Evolutionary conservation across 1,140 invertebrate species (phyloP), one percentile per base, ranked within the genome.

Genomic region (Drosophila kepulauana): DNA sequence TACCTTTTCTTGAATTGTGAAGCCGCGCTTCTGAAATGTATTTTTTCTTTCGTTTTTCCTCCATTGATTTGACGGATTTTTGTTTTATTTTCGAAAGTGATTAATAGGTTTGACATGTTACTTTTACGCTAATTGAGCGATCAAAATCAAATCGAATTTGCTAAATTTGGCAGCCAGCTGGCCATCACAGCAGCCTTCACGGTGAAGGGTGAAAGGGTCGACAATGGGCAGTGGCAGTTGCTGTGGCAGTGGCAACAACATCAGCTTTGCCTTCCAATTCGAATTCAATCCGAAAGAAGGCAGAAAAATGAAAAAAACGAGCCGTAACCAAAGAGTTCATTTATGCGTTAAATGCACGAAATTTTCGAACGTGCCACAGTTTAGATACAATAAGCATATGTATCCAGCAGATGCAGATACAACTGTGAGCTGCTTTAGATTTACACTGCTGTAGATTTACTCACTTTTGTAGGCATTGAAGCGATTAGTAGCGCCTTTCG

Each of bases 91-190:
- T 86, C 57, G 82, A 86, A 89, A 89, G 85, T 89, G 85, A 89
- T 89, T 89, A 89, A 89, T 89, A 67, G 85, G 48, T 89, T 89
- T 89, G 85, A 89, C 85, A 89, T 89, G 85, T 89, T 88, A 85
- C 85, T 88, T 88, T 88, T 88, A 89, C 86, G 81, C 85, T 89
- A 89, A 89, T 89, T 89, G 85, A 89, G 85, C 86, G 86, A 89
- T 89, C 85, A 89, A 90, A 89, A 90, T 88, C 79, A 64, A 88
- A 78, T 85, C 78, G 66, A 74, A 89, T 57, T 79, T 78, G 79
- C 72, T 72, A 80, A 77, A 79, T 77, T 75, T 77, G 77, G 77
- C 75, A 69, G 74, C 66, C 74, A 67, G 59, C 68, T 72, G 68
- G 62, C 68, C 68, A 73, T 77, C 68, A 54, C 74, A 70, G 61